Evolutionary conservation across 2,888 invertebrate species (phyloP).

Genomic region (Altica lythri): DNA sequence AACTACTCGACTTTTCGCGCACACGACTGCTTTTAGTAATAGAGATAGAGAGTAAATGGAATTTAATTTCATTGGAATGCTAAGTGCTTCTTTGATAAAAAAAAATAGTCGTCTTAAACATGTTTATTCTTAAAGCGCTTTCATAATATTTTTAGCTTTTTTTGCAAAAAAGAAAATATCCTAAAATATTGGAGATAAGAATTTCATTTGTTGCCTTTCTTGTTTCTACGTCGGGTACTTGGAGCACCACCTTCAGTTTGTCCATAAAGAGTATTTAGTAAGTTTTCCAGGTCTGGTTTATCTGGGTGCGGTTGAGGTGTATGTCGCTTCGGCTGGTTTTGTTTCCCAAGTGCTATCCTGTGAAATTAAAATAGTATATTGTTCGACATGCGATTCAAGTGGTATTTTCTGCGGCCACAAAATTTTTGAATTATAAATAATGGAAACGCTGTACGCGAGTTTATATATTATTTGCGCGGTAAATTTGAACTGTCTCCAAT

Average conservation of each 20-base stretch:
- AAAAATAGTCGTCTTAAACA: slow-evolving; percentile 31
- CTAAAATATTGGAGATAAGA: slow-evolving; percentile 28
- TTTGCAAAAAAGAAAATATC: slow-evolving; percentile 30
- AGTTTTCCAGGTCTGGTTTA: slow-evolving; percentile 79
- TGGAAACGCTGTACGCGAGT: no score
- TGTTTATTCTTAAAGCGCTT: slow-evolving; percentile 42
- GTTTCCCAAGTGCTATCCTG: slow-evolving; percentile 72
- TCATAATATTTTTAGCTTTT: slow-evolving; percentile 33
- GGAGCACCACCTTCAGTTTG: slow-evolving; percentile 60
- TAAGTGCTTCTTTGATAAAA: background rate
- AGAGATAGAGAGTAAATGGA: no score
- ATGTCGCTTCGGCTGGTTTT: slow-evolving; percentile 54
- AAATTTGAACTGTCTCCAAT: no score
- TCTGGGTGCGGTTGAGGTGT: slow-evolving; percentile 58
- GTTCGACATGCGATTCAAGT: no score
- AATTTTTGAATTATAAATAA: no score
- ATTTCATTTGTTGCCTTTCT: slow-evolving; percentile 48
- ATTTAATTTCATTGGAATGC: no score
- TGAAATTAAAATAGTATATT: background rate
- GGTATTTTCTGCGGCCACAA: no score
- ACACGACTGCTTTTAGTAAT: no score
- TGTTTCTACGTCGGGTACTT: slow-evolving; percentile 49
- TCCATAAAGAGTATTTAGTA: slow-evolving; percentile 78
- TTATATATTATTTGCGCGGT: no score
- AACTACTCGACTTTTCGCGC: no score